Evolutionary conservation across 2,888 invertebrate genomes (phyloP).

Genomic region (Tinea semifulvella): DNA sequence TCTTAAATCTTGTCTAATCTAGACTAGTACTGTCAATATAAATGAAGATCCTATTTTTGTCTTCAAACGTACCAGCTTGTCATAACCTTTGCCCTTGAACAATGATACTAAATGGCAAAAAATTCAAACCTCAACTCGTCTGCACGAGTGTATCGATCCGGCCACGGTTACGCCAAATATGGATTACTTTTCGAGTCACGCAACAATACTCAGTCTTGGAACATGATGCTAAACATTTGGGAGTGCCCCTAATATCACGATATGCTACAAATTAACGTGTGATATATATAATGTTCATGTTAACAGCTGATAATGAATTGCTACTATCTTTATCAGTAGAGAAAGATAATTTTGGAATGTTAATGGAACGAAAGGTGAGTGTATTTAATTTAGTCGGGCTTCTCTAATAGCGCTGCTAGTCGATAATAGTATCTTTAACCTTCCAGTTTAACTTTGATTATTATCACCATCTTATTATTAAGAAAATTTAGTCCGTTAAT

Average conservation of each 20-base stretch:
- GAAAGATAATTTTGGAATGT: conserved; percentile 7
- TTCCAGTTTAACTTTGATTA: too few relatives aligned
- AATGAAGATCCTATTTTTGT: too few relatives aligned
- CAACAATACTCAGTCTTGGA: conserved; percentile 16
- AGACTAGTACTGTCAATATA: too few relatives aligned
- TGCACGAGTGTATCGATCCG: conserved; percentile 24
- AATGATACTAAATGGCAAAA: conserved; percentile 4
- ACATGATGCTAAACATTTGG: conserved; percentile 17
- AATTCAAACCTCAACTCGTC: not conserved
- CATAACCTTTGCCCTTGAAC: conserved; percentile 5
- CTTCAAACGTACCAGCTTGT: too few relatives aligned
- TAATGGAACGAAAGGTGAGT: conserved; percentile 12
- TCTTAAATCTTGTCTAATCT: too few relatives aligned
- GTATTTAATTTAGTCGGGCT: conserved; percentile 14
- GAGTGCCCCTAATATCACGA: conserved; percentile 17
- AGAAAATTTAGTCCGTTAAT: too few relatives aligned
- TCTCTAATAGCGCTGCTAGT: not conserved
- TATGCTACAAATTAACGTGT: too few relatives aligned
- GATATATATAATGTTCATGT: not conserved
- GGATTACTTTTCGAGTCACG: conserved; percentile 9
- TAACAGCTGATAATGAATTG: not conserved
- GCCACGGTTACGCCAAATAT: conserved; percentile 11
- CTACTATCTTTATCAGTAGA: not conserved
- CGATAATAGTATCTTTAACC: too few relatives aligned
- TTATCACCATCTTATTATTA: too few relatives aligned